Evolutionary conservation across 2,113 vertebrate genomes (phyloP).

Genomic region (Indicator maculatus): DNA sequence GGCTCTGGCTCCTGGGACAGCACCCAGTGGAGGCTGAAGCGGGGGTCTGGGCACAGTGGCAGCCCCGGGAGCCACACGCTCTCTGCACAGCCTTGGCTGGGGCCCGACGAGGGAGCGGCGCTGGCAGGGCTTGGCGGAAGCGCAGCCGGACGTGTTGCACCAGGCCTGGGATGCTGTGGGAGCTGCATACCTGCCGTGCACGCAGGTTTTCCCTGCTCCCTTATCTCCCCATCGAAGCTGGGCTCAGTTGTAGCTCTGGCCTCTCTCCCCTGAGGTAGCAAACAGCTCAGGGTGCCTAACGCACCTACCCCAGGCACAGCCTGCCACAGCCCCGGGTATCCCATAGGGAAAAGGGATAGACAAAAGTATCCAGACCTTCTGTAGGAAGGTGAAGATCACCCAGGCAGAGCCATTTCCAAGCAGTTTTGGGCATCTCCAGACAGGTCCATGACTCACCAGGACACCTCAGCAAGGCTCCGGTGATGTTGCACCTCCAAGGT

Average conservation of each 20-base stretch:
- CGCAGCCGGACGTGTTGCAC: constrained; percentile 41
- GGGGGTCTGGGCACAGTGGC: rapidly evolving
- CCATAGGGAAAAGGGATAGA: background rate
- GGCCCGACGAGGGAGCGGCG: background rate
- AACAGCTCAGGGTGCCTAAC: background rate
- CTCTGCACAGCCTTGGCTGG: background rate
- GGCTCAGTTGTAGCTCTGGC: background rate
- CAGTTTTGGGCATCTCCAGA: constrained; percentile 67
- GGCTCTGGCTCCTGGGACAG: rapidly evolving
- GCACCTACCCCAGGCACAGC: background rate
- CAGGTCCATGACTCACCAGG: constrained; percentile 59
- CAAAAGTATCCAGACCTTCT: background rate
- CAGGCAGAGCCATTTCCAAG: background rate
- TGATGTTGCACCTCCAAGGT: constrained; percentile 1
- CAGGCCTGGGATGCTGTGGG: constrained; percentile 28
- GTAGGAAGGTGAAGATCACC: constrained; percentile 30
- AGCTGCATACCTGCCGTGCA: background rate
- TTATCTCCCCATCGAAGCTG: background rate
- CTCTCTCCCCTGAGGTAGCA: background rate
- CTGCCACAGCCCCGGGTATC: background rate
- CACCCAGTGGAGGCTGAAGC: rapidly evolving
- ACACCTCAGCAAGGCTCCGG: background rate
- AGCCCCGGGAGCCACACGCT: rapidly evolving
- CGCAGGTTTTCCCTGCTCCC: background rate
- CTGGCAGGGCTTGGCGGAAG: constrained; percentile 41